phyloP scores from a whole-genome alignment of 2,113 vertebrate species.

The Mesembrinibis cayennensis region DNA sequence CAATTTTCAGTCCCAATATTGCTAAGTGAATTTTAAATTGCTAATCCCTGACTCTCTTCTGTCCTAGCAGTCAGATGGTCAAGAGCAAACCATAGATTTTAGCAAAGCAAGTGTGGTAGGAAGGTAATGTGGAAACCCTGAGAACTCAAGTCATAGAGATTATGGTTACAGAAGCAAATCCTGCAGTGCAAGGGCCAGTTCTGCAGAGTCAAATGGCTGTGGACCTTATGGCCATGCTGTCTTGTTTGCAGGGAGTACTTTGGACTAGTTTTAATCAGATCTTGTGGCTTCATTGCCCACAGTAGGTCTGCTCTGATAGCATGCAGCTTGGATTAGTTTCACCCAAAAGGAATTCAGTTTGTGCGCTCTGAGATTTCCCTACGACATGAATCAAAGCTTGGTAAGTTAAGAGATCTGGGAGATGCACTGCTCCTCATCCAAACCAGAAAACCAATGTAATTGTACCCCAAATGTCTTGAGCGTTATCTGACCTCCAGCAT shows the following conservation, averaged over 20 bases:
- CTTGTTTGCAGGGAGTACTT: neutral
- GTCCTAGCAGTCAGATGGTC: neutral
- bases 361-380: neutral
- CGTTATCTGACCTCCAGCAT: neutral
- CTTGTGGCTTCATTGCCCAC: neutral
- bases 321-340: neutral
- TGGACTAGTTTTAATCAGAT: neutral
- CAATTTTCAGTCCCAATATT: neutral
- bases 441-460: neutral
- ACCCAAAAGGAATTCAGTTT: neutral
- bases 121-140: neutral
- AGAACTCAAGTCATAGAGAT: neutral
- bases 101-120: neutral
- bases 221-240: neutral
- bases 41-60: neutral
- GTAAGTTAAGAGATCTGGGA: neutral
- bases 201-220: neutral
- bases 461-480: neutral
- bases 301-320: neutral
- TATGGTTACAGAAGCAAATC: neutral
- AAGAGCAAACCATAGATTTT: neutral
- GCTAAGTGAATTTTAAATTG: neutral
- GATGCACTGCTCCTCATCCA: neutral
- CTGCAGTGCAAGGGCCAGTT: neutral
- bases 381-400: neutral